Evolutionary conservation across 1,140 invertebrate genomes (phyloP).

Genomic region (Stratiolaelaps scimitus): DNA sequence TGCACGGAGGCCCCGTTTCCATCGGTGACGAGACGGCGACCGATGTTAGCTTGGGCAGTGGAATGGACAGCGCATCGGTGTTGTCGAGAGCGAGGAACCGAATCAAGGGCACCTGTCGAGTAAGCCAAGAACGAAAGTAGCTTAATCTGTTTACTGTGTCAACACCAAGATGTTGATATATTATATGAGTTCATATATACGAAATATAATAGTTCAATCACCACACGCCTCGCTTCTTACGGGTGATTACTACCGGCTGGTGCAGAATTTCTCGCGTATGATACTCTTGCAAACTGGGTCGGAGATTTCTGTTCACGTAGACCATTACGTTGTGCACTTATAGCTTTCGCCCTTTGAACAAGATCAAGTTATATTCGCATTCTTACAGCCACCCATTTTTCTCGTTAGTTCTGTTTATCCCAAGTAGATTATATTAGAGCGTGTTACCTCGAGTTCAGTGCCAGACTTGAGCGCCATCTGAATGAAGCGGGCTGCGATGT

Average conservation of each 20-base stretch:
- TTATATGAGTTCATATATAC: neutral
- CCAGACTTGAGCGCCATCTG: neutral
- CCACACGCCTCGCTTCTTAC: too few species aligned
- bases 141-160: neutral
- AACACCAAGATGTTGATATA: neutral
- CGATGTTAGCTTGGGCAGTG: neutral
- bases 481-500: neutral
- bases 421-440: neutral
- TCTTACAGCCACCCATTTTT: neutral
- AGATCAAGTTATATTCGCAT: neutral
- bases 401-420: neutral
- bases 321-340: too few species aligned
- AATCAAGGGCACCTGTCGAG: neutral
- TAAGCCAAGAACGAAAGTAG: neutral
- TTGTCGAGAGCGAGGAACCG: conserved; percentile 15
- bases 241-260: too few species aligned
- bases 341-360: neutral
- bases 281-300: too few species aligned
- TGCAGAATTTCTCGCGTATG: too few species aligned
- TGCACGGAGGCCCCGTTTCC: neutral
- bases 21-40: neutral
- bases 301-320: too few species aligned
- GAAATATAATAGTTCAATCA: too few species aligned
- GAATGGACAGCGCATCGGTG: neutral
- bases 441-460: neutral